Evolutionary conservation across 2,797 vertebrate genomes (phyloP), one percentile per base, ranked within the genome.

Genomic region (Poecile montanus): DNA sequence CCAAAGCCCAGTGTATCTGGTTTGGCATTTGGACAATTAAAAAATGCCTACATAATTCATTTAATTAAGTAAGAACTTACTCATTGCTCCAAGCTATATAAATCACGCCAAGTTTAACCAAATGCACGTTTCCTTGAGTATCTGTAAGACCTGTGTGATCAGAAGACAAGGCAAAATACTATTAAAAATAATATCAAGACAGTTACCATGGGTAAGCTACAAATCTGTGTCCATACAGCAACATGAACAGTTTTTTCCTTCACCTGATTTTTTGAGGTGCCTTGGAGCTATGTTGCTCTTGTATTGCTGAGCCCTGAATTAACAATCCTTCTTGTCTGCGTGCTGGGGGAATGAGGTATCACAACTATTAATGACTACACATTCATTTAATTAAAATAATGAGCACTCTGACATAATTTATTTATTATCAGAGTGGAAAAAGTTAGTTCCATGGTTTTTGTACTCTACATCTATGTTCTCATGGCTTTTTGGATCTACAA

Each of bases 21-120:
- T 61, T 80, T 72, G 84, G 80, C 83, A 89, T 81, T 92, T 70
- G 71, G 82, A 94, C 76, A 84, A 96, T 89, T 92, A 83, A 89
- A 88, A 89, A 79, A 36, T 6, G 6, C 67, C 70, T 81, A 47
- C 48, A 61, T 84, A 85, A 89, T 89, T 66, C 32, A 81, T 90
- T 95, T 95, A 93, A 93, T 88, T 89, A 88, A 90, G 75, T 58
- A 91, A 84, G 91, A 91, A 42, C 58, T 66, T 80, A 62, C 23
- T 90, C 56, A 70, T 75, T 79, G 92, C 56, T 68, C 82, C 70
- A 76, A 85, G 53, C 73, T 78, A 16, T n/a, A 86, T 70, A 76
- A 88, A 81, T 81, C 71, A 53, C 22, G 19, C 19, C 50, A 65
- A 10, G 12, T 57, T 91, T 81, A 71, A 79, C 76, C 71, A 73